Evolutionary conservation across 2,797 vertebrate genomes (phyloP), one percentile per base, ranked within the genome.

Genomic region (Gallinago stenura): DNA sequence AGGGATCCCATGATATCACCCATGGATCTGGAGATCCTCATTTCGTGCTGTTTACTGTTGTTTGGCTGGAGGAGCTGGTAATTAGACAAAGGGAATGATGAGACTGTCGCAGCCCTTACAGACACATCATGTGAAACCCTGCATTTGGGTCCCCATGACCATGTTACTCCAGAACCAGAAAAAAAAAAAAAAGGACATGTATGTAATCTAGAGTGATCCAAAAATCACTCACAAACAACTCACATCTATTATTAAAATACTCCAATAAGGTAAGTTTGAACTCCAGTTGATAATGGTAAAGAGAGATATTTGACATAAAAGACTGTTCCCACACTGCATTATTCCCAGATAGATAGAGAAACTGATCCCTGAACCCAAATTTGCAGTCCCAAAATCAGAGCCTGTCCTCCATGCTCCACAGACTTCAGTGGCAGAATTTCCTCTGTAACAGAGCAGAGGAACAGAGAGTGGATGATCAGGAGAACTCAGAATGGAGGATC

Each of bases 1-100:
- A 99, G 95, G 54, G 99, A 99, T 30, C 99, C 98, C 98, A 99
- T 98, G 90, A 99, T 98, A 89, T 99, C 99, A n/a, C 99, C 99
- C 96, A 99, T 98, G 30, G 99, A 99, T 81, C 98, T 98, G 28
- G 99, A 99, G 72, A 99, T 99, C 94, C 98, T 98, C 98, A 99
- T 99, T 95, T 99, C 99, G 1, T 98, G 99, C 97, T 99, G 98
- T 85, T 98, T 99, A 96, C 99, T 98, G 97, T 98, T 98, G 97
- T 98, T 98, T 15, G 99, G 98, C 97, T 99, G 99, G 43, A 99
- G 98, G 89, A 98, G 98, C 99, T 99, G 75, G 12, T 25, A 82
- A 96, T 30, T 21, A 86, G 56, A 94, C n/a, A 95, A 75, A 95
- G 50, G 68, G 54, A 95, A 89, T 18, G 30, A 68, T 92, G 17